Percentiles rank a stretch among this genome's conserved stretches.
phyloP scores from a whole-genome alignment of 2,797 vertebrate genomes.

The Notolepis coatsorum region DNA sequence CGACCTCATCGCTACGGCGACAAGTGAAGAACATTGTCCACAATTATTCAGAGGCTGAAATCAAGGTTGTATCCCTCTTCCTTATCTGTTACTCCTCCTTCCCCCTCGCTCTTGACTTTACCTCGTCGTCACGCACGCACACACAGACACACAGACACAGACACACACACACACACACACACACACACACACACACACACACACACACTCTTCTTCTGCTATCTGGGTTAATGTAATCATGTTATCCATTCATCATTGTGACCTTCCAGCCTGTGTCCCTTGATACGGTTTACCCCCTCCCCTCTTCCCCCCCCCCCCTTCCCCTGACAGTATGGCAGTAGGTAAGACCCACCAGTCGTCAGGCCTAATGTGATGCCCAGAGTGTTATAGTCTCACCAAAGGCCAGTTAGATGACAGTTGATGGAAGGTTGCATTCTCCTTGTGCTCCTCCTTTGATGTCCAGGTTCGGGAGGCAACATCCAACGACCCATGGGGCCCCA shows the following conservation, averaged over 20 bases:
- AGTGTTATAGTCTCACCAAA: too few relatives aligned
- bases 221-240: background rate
- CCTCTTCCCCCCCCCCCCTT: too few relatives aligned
- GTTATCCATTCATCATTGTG: background rate
- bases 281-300: too few relatives aligned
- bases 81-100: constrained; percentile 9
- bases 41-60: constrained; percentile 96
- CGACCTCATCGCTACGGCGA: constrained; percentile 93
- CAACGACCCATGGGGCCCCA: constrained; percentile 95
- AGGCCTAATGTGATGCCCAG: too few relatives aligned
- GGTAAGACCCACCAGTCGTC: background rate
- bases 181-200: too few relatives aligned
- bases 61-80: constrained; percentile 83
- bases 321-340: background rate
- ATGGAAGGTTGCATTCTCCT: too few relatives aligned
- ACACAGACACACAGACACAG: too few relatives aligned
- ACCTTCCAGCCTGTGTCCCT: constrained; percentile 7
- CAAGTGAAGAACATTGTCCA: constrained; percentile 97
- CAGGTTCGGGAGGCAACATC: constrained; percentile 92
- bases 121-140: too few relatives aligned
- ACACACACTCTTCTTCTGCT: too few relatives aligned
- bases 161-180: too few relatives aligned
- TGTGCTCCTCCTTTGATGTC: constrained; percentile 7
- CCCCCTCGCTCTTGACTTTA: background rate
- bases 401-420: background rate